A percentile compares a stretch with the other conserved stretches of the same genome.
Evolutionary conservation across 2,113 vertebrate genomes (phyloP).

Genomic region (Ellobius talpinus): DNA sequence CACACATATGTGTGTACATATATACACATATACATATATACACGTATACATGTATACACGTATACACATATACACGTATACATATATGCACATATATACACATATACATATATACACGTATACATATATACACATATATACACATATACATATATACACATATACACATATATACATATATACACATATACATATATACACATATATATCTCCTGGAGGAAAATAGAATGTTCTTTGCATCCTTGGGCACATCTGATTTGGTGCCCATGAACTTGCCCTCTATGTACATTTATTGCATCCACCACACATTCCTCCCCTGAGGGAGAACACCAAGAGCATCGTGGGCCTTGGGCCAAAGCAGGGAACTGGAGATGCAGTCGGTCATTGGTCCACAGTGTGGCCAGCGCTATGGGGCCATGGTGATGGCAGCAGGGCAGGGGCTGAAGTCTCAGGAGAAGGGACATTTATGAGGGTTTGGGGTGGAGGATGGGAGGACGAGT

Average conservation of each 20-base stretch:
- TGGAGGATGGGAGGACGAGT: no score
- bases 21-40: not conserved
- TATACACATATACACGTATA: not conserved
- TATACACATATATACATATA: not conserved
- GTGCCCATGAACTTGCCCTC: not conserved
- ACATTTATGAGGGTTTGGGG: not conserved
- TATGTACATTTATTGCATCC: not conserved
- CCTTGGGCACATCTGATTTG: not conserved
- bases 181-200: not conserved
- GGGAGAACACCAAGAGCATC: not conserved
- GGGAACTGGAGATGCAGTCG: not conserved
- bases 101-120: no score
- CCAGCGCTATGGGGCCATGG: not conserved
- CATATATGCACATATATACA: not conserved
- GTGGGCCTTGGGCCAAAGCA: not conserved
- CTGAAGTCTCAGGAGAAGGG: not conserved
- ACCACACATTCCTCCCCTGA: not conserved
- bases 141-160: not conserved
- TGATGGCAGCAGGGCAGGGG: no score
- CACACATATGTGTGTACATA: no score
- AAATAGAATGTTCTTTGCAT: conserved; percentile 37
- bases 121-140: not conserved
- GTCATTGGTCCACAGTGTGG: not conserved
- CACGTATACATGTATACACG: not conserved
- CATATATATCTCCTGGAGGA: not conserved